phyloP scores from a whole-genome alignment of 35 echinoderm and acorn worm species.

The Hemicentrotus pulcherrimus region DNA sequence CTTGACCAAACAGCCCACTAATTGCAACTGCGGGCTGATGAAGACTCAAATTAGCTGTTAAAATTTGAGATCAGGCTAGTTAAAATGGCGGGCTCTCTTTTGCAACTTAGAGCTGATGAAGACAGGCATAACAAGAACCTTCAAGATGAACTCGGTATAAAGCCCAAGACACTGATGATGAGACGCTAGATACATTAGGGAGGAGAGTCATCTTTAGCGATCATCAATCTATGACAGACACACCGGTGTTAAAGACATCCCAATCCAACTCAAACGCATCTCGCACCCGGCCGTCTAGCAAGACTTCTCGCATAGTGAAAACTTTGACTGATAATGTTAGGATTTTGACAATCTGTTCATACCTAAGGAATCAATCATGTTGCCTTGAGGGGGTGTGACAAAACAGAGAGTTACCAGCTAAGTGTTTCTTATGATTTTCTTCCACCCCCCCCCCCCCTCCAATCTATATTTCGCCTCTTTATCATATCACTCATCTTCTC shows the following conservation, averaged over 20 bases:
- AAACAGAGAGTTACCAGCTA: neutral
- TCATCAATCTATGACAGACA: conserved; percentile 2
- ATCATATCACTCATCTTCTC: too few species aligned
- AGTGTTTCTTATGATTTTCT: neutral
- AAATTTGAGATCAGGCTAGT: too few species aligned
- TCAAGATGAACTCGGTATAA: neutral
- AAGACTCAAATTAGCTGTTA: too few species aligned
- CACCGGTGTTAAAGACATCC: neutral
- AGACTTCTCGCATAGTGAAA: neutral
- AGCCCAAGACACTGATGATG: conserved; percentile 8
- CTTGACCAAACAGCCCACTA: too few species aligned
- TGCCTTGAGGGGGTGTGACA: neutral
- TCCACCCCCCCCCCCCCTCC: neutral
- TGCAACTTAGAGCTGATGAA: neutral
- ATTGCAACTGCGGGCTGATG: too few species aligned
- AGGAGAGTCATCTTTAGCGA: neutral
- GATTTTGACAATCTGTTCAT: neutral
- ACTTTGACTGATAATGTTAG: neutral
- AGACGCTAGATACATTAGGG: neutral
- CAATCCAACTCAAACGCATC: neutral
- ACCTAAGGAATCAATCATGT: neutral
- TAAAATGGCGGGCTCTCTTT: too few species aligned
- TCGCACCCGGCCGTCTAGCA: neutral
- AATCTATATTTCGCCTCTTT: neutral
- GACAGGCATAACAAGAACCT: neutral